Evolutionary conservation across 2,113 vertebrate species (phyloP), one percentile per base, ranked within the genome.

Genomic region (Nothocercus julius): DNA sequence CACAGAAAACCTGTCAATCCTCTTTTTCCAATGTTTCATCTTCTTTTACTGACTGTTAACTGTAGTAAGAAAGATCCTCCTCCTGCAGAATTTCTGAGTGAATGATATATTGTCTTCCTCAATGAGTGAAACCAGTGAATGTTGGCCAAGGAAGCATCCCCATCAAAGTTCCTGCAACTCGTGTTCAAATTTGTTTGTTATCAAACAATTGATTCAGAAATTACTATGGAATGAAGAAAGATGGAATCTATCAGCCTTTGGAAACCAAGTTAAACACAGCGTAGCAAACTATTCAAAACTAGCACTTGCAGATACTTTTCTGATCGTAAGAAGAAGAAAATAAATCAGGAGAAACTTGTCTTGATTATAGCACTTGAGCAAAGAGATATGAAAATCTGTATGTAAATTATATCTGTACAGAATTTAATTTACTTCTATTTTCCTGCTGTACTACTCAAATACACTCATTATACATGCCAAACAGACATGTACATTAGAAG

Each of bases 401-500:
- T 53, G 51, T 85, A 94, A 82, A 82, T 51, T 90, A 92, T 83
- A 79, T 44, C 28, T 63, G 54, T 64, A 51, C 19, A 86, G 32
- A 40, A 89, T 68, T 85, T 93, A 95, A 93, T 93, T 89, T 32
- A 72, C n/a, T 82, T 94, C 51, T 91, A 36, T 91, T 95, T 95
- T 94, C 75, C 61, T 91, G 86, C 20, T 92, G 21, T 76, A 79
- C 90, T 95, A 76, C 51, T 34, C 66, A 94, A 97, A 92, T 51
- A 80, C 16, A 53, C 45, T 72, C 59, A 76, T 93, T 75, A 63
- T 34, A 83, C 15, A 69, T 32, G n/a, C 58, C 64, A 96, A 91
- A 92, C 3, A 30, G 28, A 87, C 24, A 82, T 1, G 2, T 79
- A 76, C 28, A 36, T 72, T 81, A 68, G 47, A 69, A 70, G 24